phyloP scores from a whole-genome alignment of 2,797 vertebrate species.

The Carapus acus region DNA sequence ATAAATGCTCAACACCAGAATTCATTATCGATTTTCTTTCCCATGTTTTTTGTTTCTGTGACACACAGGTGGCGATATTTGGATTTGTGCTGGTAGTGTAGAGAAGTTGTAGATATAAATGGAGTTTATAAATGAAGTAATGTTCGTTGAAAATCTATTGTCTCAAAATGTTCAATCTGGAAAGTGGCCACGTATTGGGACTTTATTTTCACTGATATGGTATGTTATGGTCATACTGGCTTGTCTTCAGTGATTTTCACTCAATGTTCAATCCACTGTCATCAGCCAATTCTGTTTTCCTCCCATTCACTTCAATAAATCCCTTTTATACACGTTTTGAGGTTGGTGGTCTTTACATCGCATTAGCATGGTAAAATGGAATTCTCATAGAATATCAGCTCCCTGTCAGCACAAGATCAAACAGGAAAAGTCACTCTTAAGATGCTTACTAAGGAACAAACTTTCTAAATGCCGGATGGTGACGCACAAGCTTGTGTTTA shows the following conservation, averaged over 20 bases:
- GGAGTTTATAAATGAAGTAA: constrained; percentile 45
- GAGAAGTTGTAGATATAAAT: constrained; percentile 48
- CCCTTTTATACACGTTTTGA: constrained; percentile 78
- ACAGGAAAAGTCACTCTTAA: too few relatives aligned
- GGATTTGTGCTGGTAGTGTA: constrained; percentile 58
- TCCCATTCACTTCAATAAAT: constrained; percentile 94
- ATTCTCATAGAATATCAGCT: constrained; percentile 6
- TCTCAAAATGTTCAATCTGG: constrained; percentile 55
- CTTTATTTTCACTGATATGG: constrained; percentile 70
- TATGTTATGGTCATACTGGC: constrained; percentile 72
- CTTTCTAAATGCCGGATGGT: too few relatives aligned
- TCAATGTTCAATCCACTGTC: constrained; percentile 67
- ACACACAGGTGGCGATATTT: constrained; percentile 55
- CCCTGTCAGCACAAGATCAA: too few relatives aligned
- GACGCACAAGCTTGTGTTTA: not conserved
- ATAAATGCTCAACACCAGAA: constrained; percentile 51
- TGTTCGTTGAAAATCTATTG: constrained; percentile 53
- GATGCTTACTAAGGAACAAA: too few relatives aligned
- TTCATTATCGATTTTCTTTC: constrained; percentile 35
- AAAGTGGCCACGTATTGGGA: constrained; percentile 67
- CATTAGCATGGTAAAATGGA: not conserved
- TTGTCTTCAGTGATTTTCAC: constrained; percentile 74
- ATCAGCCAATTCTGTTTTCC: constrained; percentile 79
- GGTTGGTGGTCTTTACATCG: constrained; percentile 64
- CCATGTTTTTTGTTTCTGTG: constrained; percentile 38